Base-by-base conservation (phyloP, 2,113 vertebrate species). In the Carollia perspicillata region DNA sequence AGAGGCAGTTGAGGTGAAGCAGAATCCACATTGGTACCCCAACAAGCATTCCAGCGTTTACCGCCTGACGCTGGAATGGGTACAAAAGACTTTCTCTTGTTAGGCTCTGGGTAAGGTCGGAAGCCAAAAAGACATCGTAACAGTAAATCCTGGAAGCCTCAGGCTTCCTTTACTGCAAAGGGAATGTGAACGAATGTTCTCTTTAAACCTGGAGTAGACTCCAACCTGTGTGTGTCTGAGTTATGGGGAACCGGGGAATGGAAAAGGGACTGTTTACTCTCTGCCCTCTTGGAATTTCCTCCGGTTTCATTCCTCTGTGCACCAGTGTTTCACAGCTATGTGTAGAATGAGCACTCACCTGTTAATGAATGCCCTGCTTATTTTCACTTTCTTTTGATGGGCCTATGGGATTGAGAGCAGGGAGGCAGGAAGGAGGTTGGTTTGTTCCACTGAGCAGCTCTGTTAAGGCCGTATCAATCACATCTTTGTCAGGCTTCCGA, bases 311-410 rank as follows among this genome's bases (percentile, higher is more conserved):
- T 84, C 66, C 75, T 95, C 92, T 93, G 86, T 60, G 55, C 84
- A 10, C 86, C 85, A 78, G 86, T 87, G 79, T 86, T 96, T 93
- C 65, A 49, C 71, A 83, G 87, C 92, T 95, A 23, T 8, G 74
- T 95, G 96, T 42, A 74, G 83, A 85, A 69, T 30, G 87, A 95
- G 51, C 66, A 66, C 66, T 42, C 88, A 75, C 42, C 88, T 94
- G 95, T 93, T 96, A 95, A 95, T 97, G 95, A 97, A 96, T 84
- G 81, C 75, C 60, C 87, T 93, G 94, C 85, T 97, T 97, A 74
- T 95, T 95, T 94, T 92, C 68, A 37, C 77, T 84, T 87, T 89
- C 80, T 95, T 96, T 30, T 95, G 77, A 88, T 74, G 95, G 84
- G 33, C 92, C 60, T 96, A 20, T 78, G 96, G 92, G 87, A 81